Percentiles rank a stretch among this genome's conserved stretches.
phyloP scores from a whole-genome alignment of 1,140 invertebrate genomes.

The Drosophila tristis region DNA sequence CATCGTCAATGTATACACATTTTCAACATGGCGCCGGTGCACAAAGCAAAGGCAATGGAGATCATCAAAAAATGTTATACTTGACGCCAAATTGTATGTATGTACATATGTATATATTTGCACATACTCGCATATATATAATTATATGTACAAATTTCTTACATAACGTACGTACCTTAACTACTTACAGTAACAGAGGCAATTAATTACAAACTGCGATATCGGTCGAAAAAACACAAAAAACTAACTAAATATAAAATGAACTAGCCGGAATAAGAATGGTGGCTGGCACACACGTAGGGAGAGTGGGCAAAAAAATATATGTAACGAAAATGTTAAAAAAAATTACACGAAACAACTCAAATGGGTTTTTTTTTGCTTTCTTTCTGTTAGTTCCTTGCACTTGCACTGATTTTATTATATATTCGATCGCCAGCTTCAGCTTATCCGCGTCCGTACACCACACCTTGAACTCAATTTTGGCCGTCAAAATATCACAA shows the following conservation, averaged over 20 bases:
- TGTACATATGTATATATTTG: too few relatives aligned
- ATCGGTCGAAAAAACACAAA: background rate
- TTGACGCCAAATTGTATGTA: too few relatives aligned
- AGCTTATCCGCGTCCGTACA: background rate
- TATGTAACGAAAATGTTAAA: constrained; percentile 27
- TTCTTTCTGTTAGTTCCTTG: background rate
- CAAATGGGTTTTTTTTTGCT: background rate
- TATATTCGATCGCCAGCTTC: background rate
- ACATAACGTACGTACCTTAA: too few relatives aligned
- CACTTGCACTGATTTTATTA: constrained; percentile 12
- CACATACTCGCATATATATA: too few relatives aligned
- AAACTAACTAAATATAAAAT: constrained; percentile 22
- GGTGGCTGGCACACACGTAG: constrained; percentile 3
- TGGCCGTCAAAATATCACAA: too few relatives aligned
- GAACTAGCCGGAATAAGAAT: background rate
- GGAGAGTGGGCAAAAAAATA: constrained; percentile 12
- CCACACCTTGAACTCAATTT: constrained; percentile 2
- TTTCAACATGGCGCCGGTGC: too few relatives aligned
- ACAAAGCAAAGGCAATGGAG: too few relatives aligned
- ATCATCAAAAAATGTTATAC: too few relatives aligned
- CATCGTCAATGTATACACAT: constrained; percentile 1
- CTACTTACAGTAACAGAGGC: too few relatives aligned
- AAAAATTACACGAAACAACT: constrained; percentile 22
- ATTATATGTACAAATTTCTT: too few relatives aligned
- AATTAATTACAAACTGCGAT: too few relatives aligned